Conservation (phyloP, 2,888 invertebrate genomes). For the Anagyrus pseudococci region DNA sequence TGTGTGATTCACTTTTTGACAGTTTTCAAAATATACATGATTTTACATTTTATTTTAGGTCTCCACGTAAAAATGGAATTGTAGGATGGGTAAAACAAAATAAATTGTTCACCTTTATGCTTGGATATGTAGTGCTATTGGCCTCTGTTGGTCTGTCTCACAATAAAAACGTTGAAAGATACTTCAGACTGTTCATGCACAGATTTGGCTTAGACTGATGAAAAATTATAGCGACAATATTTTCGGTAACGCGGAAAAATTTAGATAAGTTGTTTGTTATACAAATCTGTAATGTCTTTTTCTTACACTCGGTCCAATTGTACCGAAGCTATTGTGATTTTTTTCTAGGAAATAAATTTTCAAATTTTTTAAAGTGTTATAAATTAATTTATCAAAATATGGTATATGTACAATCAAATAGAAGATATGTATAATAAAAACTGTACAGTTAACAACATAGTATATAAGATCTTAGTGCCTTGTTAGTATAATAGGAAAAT, state of each 20-base stretch:
- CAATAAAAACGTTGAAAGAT: constrained; percentile 70
- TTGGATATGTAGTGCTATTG: constrained; percentile 70
- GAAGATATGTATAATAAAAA: constrained; percentile 29
- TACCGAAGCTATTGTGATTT: constrained; percentile 19
- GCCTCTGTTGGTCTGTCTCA: constrained; percentile 71
- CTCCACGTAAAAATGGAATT: constrained; percentile 47
- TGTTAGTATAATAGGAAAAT: constrained; percentile 80
- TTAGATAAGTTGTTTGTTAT: constrained; percentile 27
- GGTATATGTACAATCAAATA: constrained; percentile 32
- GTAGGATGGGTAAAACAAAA: constrained; percentile 68
- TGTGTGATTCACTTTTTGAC: neutral
- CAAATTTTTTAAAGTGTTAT: constrained; percentile 31
- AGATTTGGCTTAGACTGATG: constrained; percentile 54
- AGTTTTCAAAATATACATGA: constrained; percentile 17
- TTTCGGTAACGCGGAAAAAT: constrained; percentile 14
- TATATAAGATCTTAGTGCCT: constrained; percentile 58
- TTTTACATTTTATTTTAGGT: constrained; percentile 41
- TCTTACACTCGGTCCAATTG: constrained; percentile 27
- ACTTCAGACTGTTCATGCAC: constrained; percentile 65
- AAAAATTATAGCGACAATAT: constrained; percentile 20
- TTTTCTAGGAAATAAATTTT: constrained; percentile 31
- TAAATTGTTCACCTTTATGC: constrained; percentile 69
- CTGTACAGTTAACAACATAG: constrained; percentile 29
- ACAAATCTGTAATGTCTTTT: constrained; percentile 22
- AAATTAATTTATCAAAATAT: constrained; percentile 35